phyloP scores from a whole-genome alignment of 2,888 invertebrate species.

The Mesochorus sp. region DNA sequence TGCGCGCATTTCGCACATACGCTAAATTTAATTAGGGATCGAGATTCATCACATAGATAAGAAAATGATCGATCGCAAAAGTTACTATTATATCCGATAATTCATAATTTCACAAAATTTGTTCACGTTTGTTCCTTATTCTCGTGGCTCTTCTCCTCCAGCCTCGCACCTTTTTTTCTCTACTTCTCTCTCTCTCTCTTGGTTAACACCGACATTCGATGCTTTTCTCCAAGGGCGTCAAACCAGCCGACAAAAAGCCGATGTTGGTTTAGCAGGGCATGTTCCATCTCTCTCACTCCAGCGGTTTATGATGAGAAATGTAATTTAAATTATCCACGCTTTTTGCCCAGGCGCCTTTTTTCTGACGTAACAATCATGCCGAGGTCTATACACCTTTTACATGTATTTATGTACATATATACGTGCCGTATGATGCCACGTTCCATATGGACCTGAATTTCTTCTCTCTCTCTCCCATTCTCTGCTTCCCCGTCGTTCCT shows the following conservation, averaged over 20 bases:
- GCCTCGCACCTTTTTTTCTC: neutral
- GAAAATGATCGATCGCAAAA: neutral
- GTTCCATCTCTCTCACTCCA: conserved; percentile 1
- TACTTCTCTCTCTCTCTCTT: conserved; percentile 12
- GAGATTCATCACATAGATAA: neutral
- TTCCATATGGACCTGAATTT: conserved; percentile 29
- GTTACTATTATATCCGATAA: neutral
- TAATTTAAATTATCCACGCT: conserved; percentile 80
- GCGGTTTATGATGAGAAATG: conserved; percentile 77
- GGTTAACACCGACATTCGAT: conserved; percentile 12
- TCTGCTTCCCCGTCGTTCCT: conserved; percentile 32
- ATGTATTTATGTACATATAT: neutral
- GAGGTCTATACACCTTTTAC: conserved; percentile 10
- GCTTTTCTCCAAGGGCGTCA: conserved; percentile 44
- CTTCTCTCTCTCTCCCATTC: conserved; percentile 29
- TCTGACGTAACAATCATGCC: conserved; percentile 71
- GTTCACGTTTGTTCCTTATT: conserved; percentile 29
- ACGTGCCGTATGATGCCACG: conserved; percentile 53
- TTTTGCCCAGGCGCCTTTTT: conserved; percentile 70
- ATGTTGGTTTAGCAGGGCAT: conserved; percentile 75
- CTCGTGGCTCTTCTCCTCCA: neutral
- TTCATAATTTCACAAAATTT: too few relatives aligned
- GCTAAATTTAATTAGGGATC: neutral
- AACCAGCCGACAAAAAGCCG: conserved; percentile 62
- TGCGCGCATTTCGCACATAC: neutral